Conservation (phyloP, 2,797 vertebrate genomes). For the Ceryle rudis region DNA sequence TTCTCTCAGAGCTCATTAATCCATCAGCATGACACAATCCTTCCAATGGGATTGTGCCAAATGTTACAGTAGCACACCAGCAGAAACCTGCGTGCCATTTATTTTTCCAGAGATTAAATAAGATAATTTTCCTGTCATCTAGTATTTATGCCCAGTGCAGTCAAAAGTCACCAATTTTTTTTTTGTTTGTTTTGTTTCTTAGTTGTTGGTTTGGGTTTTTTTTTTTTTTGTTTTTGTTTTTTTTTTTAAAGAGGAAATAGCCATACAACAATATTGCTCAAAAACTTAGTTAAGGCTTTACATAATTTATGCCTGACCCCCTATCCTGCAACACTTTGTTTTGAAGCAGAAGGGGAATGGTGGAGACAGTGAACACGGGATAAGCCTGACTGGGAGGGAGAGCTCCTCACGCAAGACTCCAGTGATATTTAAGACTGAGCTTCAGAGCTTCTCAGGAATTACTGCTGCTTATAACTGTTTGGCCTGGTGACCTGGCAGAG, state of each 20-base stretch:
- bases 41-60: constrained; percentile 48
- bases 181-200: too few species aligned
- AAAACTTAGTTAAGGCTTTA: constrained; percentile 45
- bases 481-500: constrained; percentile 78
- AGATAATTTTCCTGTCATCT: constrained; percentile 50
- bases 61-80: constrained; percentile 28
- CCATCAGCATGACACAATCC: constrained; percentile 29
- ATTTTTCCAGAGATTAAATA: constrained; percentile 56
- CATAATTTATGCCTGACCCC: constrained; percentile 26
- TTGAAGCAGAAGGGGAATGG: background rate
- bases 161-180: constrained; percentile 32
- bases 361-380: background rate
- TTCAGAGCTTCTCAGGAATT: constrained; percentile 75
- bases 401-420: background rate
- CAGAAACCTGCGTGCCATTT: constrained; percentile 15
- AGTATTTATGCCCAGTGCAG: background rate
- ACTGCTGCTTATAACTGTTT: constrained; percentile 78
- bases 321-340: constrained; percentile 25
- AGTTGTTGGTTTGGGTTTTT: background rate
- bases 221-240: background rate
- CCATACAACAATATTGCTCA: background rate
- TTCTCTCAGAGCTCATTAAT: constrained; percentile 41
- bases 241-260: constrained; percentile 1
- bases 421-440: constrained; percentile 67
- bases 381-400: background rate